Base-by-base conservation (phyloP, 2,888 invertebrate species). In the Drosophila mimetica region DNA sequence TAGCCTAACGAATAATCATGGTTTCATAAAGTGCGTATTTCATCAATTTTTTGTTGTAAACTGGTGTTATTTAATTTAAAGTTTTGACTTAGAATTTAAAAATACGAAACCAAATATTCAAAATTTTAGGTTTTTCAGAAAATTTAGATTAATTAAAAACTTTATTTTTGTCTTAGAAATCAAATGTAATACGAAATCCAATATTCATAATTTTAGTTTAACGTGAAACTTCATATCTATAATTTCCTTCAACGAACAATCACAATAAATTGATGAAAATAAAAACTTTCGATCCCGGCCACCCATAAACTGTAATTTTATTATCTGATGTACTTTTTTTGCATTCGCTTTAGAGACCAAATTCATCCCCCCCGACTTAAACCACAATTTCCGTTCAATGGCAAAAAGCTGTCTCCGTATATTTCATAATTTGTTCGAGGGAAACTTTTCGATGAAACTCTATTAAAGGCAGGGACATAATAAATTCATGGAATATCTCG, bases 401-500 rank as follows among this genome's bases (percentile, higher is more conserved):
- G 36, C 36, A 30, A 50, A 60, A 59, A 16, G 50, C 18, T 48
- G 30, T 18, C 42, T 48, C 47, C 30, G 20, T 30, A 28, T 42
- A 42, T 58, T 57, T 58, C 34, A 61, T 61, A 53, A 61, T 70
- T 61, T 53, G 36, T 53, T 44, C 28, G 32, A 6, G 34, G 44
- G 32, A 37, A 53, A 57, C 50, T 51, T 52, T 63, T 48, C 48
- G 48, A 53, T 22, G 41, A 52, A 51, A 67, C 46, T 70, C 69
- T 50, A 54, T 70, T 61, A 50, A 70, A 50, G 51, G 48, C 18
- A 37, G 52, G 32, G 25, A 52, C 48, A 60, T 60, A 53, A 69
- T 70, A 70, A 70, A 70, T 70, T 69, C 70, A 70, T 61, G 32
- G 44, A 61, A 70, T 69, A 44, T 50, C 50, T 70, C 50, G 50